Percentiles rank a stretch among this genome's conserved stretches.
Evolutionary conservation across 2,113 vertebrate genomes (phyloP).

Genomic region (Hemiprocne comata): DNA sequence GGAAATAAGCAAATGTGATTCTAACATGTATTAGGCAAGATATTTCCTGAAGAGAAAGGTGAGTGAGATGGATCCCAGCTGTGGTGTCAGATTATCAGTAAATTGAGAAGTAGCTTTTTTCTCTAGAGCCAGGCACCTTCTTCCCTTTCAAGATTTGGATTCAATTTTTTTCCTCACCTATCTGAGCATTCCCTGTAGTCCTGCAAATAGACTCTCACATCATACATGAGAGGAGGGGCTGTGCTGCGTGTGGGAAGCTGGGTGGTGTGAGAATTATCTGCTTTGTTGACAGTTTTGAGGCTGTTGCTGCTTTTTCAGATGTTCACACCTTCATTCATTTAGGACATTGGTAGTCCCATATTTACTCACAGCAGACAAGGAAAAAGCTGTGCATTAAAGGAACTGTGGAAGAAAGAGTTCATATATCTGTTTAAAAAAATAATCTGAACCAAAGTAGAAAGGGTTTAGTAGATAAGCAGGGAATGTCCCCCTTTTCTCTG

Average conservation of each 20-base stretch:
- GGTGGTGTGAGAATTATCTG: slow-evolving; percentile 6
- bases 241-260: background rate
- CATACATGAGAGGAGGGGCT: background rate
- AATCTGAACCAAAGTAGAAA: background rate
- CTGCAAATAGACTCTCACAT: slow-evolving; percentile 27
- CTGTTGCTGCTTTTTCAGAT: background rate
- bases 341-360: background rate
- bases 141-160: background rate
- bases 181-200: background rate
- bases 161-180: slow-evolving; percentile 15
- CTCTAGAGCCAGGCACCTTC: background rate
- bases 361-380: background rate
- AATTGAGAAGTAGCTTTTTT: background rate
- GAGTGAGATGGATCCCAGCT: background rate
- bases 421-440: background rate
- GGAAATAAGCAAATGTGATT: background rate
- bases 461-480: background rate
- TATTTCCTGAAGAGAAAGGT: slow-evolving; percentile 18
- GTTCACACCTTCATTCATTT: background rate
- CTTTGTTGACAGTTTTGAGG: slow-evolving; percentile 21
- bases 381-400: background rate
- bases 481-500: background rate
- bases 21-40: background rate
- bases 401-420: background rate
- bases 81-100: slow-evolving; percentile 36